These are phyloP conservation scores for Andrena praecox DNA, from an alignment of 2,888 invertebrate genomes.

Conservation along the genomic window DNA sequence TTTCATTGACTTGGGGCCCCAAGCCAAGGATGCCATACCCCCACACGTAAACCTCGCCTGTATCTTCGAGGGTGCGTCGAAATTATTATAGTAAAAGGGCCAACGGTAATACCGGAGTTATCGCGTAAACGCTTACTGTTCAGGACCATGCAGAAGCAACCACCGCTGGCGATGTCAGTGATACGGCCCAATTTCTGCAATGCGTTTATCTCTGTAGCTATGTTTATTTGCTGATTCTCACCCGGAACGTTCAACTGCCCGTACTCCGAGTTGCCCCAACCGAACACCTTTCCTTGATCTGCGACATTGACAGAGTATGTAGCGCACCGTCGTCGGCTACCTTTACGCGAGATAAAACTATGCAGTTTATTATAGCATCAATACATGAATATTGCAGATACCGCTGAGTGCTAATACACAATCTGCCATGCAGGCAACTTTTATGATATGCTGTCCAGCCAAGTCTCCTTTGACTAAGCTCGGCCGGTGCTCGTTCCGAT, in stretches of 20 bases:
- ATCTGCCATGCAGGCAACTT: conserved; percentile 93
- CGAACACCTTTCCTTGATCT: conserved; percentile 96
- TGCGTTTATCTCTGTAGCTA: conserved; percentile 89
- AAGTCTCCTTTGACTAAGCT: conserved; percentile 92
- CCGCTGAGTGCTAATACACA: conserved; percentile 95
- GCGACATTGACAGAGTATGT: conserved; percentile 56
- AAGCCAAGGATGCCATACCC: conserved; percentile 96
- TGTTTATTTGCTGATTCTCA: conserved; percentile 90
- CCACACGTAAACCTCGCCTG: conserved; percentile 96
- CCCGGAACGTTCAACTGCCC: conserved; percentile 89
- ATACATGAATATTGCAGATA: conserved; percentile 80
- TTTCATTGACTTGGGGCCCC: conserved; percentile 91
- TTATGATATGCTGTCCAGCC: conserved; percentile 91
- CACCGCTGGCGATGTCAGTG: conserved; percentile 93
- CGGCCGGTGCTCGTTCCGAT: conserved; percentile 87
- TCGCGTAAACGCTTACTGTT: conserved; percentile 87
- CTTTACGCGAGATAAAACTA: conserved; percentile 3
- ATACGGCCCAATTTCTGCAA: conserved; percentile 91
- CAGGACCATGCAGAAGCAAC: conserved; percentile 93
- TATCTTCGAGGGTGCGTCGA: conserved; percentile 86
- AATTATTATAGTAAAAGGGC: conserved; percentile 12
- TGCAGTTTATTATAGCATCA: conserved; percentile 38
- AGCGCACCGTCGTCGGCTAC: neutral
- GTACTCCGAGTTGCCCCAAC: conserved; percentile 99
- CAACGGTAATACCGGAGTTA: neutral